Conservation (phyloP, 1,140 invertebrate species). For the Bombus difficillimus region DNA sequence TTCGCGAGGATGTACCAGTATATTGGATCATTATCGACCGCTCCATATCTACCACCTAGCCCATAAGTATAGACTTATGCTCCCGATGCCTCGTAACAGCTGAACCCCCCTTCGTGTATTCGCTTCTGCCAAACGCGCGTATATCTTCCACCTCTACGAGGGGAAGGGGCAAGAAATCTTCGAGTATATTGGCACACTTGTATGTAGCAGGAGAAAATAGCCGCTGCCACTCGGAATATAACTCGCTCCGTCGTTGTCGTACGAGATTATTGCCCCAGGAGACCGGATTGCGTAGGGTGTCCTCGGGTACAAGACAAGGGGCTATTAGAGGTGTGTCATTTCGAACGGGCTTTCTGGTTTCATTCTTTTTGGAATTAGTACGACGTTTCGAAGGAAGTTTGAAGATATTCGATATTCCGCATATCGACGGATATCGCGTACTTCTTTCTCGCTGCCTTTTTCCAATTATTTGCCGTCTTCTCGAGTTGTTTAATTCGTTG, state of each 20-base stretch:
- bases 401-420: too few species aligned
- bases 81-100: conserved; percentile 48
- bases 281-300: background rate
- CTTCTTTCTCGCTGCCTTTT: too few species aligned
- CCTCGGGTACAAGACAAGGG: background rate
- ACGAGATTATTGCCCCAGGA: background rate
- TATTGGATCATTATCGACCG: conserved; percentile 81
- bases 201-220: background rate
- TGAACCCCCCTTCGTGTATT: background rate
- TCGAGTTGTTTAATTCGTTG: too few species aligned
- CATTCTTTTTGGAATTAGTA: background rate
- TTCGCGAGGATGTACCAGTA: conserved; percentile 80
- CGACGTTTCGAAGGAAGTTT: too few species aligned
- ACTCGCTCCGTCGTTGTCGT: conserved; percentile 26
- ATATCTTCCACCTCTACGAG: conserved; percentile 24
- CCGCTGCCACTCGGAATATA: conserved; percentile 15
- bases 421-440: too few species aligned
- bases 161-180: background rate
- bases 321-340: background rate
- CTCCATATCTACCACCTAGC: conserved; percentile 79
- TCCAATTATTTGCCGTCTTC: too few species aligned
- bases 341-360: too few species aligned
- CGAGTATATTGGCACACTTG: conserved; percentile 10
- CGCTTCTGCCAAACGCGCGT: conserved; percentile 35
- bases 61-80: conserved; percentile 76